Evolutionary conservation across 2,113 vertebrate genomes (phyloP).

Genomic region (cattle (Bos taurus)): ARS-UCD2.0 NC_037346.1:10492501-10493000

Average conservation of each 20-base stretch:
- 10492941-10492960: not conserved
- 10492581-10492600: not conserved
- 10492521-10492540: not conserved
- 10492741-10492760: not conserved
- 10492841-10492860: not conserved
- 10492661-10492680: not conserved
- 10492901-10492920: not conserved
- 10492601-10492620: not conserved
- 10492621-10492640: not conserved
- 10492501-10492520: not conserved
- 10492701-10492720: not conserved
- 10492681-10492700: rapidly evolving
- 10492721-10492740: not conserved
- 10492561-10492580: not conserved
- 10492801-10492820: not conserved
- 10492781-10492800: not conserved
- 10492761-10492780: not conserved
- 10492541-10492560: not conserved
- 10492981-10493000: not conserved
- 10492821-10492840: not conserved
- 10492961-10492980: not conserved
- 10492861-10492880: not conserved
- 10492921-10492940: not conserved
- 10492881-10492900: not conserved
- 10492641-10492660: not conserved